A percentile compares a stretch with the other conserved stretches of the same genome.
Conservation (phyloP, 2,113 vertebrate species). For the Phainopepla nitens region DNA sequence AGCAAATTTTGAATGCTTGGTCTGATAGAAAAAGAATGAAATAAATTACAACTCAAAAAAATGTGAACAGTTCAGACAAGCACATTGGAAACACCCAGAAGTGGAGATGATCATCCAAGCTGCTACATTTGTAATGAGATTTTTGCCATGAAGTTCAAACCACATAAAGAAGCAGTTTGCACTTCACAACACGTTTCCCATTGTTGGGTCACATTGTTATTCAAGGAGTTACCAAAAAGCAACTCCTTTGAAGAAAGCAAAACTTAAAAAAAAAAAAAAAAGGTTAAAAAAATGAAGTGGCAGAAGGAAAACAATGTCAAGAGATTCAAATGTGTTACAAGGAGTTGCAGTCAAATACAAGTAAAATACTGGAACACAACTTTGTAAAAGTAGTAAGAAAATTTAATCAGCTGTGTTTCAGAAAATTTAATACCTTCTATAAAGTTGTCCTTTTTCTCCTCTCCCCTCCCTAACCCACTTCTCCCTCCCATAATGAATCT, state of each 20-base stretch:
- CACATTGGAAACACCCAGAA: background rate
- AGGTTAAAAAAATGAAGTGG: background rate
- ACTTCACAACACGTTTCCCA: background rate
- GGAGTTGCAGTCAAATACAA: background rate
- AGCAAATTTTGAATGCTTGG: background rate
- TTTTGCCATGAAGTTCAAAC: background rate
- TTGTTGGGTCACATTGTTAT: rapidly evolving
- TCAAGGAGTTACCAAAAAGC: background rate
- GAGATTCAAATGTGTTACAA: background rate
- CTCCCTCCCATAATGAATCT: rapidly evolving
- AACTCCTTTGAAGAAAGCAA: background rate
- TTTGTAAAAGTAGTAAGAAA: background rate
- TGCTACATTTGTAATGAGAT: background rate
- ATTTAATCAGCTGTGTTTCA: background rate
- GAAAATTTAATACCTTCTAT: background rate
- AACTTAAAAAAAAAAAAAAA: background rate
- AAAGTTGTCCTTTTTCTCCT: background rate
- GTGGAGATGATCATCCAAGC: background rate
- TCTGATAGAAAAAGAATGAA: background rate
- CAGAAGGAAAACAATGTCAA: background rate
- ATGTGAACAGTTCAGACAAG: background rate
- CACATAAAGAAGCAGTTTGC: background rate
- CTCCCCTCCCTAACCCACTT: background rate
- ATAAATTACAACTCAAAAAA: background rate
- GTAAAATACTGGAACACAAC: background rate